A percentile compares a stretch with the other conserved stretches of the same genome.
Conservation (phyloP, 2,888 invertebrate species). For the Brassicogethes aeneus region DNA sequence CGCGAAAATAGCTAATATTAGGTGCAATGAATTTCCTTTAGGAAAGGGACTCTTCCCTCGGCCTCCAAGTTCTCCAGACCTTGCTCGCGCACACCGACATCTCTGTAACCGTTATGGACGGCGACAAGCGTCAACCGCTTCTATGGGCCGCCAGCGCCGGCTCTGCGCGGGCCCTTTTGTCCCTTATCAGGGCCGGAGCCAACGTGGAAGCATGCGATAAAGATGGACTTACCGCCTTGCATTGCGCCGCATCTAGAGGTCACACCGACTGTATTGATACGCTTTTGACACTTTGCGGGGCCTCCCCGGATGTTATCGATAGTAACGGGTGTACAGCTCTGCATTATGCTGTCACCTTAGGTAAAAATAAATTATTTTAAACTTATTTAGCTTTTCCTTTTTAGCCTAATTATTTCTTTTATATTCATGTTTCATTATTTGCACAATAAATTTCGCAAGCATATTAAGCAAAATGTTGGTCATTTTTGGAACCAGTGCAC, state of each 20-base stretch:
- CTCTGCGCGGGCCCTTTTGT: constrained; percentile 82
- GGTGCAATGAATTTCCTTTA: no score
- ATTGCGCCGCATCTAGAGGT: constrained; percentile 95
- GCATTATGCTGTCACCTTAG: constrained; percentile 90
- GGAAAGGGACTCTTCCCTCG: constrained; percentile 47
- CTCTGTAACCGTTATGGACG: constrained; percentile 77
- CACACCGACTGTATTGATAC: constrained; percentile 88
- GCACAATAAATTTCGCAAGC: background rate
- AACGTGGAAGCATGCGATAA: constrained; percentile 76
- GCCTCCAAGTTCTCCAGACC: constrained; percentile 71
- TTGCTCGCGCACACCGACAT: constrained; percentile 69
- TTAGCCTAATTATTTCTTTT: no score
- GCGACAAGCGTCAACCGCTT: constrained; percentile 88
- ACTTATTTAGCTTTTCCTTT: no score
- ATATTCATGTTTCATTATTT: background rate
- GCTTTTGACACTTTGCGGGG: constrained; percentile 77
- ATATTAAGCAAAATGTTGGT: no score
- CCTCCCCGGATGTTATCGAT: constrained; percentile 82
- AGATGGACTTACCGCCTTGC: constrained; percentile 90
- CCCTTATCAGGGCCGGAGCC: constrained; percentile 81
- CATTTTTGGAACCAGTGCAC: no score
- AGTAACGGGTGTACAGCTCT: constrained; percentile 92
- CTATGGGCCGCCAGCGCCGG: constrained; percentile 98
- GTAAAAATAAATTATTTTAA: constrained; percentile 21
- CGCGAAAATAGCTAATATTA: no score